Evolutionary conservation across 2,113 vertebrate genomes (phyloP), one percentile per base, ranked within the genome.

Genomic region (Nothobranchius kuhntae): DNA sequence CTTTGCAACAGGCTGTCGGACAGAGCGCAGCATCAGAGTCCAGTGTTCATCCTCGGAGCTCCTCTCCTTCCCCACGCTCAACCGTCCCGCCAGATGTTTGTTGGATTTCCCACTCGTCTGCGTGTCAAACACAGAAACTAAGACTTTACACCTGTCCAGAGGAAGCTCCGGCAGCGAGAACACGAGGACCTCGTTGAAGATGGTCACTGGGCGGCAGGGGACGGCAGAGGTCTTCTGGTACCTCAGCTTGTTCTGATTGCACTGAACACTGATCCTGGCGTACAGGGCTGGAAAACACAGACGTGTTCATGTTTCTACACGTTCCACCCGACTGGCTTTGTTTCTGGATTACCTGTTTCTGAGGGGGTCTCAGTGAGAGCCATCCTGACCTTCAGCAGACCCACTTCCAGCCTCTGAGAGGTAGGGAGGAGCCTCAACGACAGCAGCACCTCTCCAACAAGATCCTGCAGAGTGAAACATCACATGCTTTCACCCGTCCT

Each of bases 341-440:
- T 30, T 50, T 61, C 17, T 54, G 24, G 5, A 26, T 54, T 73
- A 89, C 89, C 89, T 57, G 64, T 7, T 58, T 68, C 68, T 30
- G 85, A 74, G 7, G 13, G 1, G 2, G 10, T 71, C 17, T 84
- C 71, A 45, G 54, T 30, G 42, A 64, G 73, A 42, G 63, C 62
- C 0, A 72, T 86, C 85, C 77, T 91, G 65, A 94, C 81, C 82
- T 93, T 93, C 12, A 94, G 72, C 61, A 94, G 72, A 21, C 92
- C 90, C 4, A 93, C 83, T 67, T 95, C 94, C 36, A 93, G 82
- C 73, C 91, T 93, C 78, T 93, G 93, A 58, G 92, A 91, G 7
- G 91, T 92, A 15, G 93, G 92, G 42, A 94, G 86, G 56, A 92
- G 92, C 88, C 87, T 95, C 2, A 94, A 68, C 0, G 89, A 92